Conservation (phyloP, 2,797 vertebrate species). For the Oophaga sylvatica region DNA sequence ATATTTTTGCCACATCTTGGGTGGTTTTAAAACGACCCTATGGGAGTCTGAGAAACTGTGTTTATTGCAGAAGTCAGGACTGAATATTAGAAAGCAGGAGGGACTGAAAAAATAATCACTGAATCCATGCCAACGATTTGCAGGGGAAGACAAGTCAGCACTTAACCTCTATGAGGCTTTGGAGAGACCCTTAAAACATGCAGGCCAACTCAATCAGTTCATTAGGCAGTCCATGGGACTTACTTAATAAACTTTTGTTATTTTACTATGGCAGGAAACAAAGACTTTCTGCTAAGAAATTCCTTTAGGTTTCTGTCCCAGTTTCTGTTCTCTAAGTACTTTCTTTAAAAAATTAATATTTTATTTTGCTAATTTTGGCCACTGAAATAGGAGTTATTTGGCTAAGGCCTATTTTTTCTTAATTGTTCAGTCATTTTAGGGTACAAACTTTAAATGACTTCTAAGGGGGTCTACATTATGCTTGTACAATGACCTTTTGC, state of each 20-base stretch:
- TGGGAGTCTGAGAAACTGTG: slow-evolving; percentile 26
- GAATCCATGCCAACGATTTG: slow-evolving; percentile 46
- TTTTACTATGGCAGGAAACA: slow-evolving; percentile 15
- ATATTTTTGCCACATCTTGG: slow-evolving; percentile 55
- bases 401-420: background rate
- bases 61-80: slow-evolving; percentile 53
- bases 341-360: background rate
- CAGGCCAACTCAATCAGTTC: slow-evolving; percentile 24
- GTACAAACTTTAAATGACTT: background rate
- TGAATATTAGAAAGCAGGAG: slow-evolving; percentile 52
- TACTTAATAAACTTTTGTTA: slow-evolving; percentile 48
- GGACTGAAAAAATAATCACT: slow-evolving; percentile 56
- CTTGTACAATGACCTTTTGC: background rate
- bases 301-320: background rate
- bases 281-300: background rate
- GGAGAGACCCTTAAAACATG: slow-evolving; percentile 17
- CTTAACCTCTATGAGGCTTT: slow-evolving; percentile 43
- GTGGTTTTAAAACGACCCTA: slow-evolving; percentile 49
- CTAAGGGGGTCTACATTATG: background rate
- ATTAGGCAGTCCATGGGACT: slow-evolving; percentile 48
- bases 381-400: background rate
- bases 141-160: slow-evolving; percentile 42
- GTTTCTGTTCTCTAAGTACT: background rate
- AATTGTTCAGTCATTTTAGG: background rate
- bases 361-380: background rate